These are phyloP conservation scores for Tragelaphus buxtoni DNA, from an alignment of 2,113 vertebrate genomes.

Conservation along the genomic window DNA sequence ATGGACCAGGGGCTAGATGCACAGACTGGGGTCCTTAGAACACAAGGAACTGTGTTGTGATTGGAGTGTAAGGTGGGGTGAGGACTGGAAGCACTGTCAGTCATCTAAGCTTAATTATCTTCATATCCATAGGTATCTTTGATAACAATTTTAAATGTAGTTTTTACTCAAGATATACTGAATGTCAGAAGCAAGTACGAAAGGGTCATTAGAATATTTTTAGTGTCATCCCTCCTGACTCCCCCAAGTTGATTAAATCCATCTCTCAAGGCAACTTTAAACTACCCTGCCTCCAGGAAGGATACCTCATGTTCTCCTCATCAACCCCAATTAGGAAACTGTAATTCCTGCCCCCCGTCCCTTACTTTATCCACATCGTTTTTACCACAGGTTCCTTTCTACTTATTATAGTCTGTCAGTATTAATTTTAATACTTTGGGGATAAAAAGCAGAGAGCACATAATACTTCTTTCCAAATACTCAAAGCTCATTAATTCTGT, in stretches of 20 bases:
- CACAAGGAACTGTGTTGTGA: not conserved
- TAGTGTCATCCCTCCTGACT: not conserved
- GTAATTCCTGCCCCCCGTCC: not conserved
- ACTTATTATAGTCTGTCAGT: not conserved
- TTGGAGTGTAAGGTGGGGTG: fast-evolving
- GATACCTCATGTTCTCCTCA: not conserved
- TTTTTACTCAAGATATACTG: not conserved
- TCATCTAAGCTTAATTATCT: not conserved
- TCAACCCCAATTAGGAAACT: not conserved
- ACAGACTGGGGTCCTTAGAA: not conserved
- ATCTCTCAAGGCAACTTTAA: not conserved
- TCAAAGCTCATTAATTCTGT: not conserved
- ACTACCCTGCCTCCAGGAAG: not conserved
- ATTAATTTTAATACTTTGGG: not conserved
- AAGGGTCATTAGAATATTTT: not conserved
- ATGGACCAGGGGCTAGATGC: too few relatives aligned
- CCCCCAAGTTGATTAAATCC: not conserved
- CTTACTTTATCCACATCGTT: not conserved
- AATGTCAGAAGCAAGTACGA: not conserved
- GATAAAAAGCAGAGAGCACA: not conserved
- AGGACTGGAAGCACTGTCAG: not conserved
- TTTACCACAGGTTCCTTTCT: not conserved
- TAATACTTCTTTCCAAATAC: not conserved
- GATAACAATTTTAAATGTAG: not conserved
- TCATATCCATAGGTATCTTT: not conserved